Evolutionary conservation across 2,113 vertebrate species (phyloP), one percentile per base, ranked within the genome.

Genomic region (Stictonetta naevosa): DNA sequence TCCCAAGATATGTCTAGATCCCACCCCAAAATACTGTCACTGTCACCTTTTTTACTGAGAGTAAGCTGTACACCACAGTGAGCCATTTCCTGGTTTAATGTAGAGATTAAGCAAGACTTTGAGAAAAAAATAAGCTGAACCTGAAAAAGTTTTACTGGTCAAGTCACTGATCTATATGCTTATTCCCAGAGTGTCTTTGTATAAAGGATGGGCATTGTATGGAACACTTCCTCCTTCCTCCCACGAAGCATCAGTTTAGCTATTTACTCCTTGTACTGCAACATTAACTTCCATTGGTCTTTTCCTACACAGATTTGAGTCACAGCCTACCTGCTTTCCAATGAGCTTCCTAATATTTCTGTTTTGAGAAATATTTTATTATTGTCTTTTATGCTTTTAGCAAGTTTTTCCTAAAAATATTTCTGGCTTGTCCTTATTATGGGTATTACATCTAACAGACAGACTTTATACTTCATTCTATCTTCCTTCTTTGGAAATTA

Each of bases 401-500:
- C 81, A 84, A 92, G 42, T 95, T 95, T 94, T 91, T 78, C 91
- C 91, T 84, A 82, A 91, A 96, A 95, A 91, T 89, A 92, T 71
- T 86, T 88, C 88, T 89, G 92, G 66, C 71, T 60, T 92, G 66
- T 93, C 86, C 56, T 95, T 95, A 59, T 17, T 86, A 68, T 78
- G 89, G 66, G 31, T 84, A 67, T 89, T 93, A 86, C 64, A 91
- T 91, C 93, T 93, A n/a, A 68, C 60, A 86, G 89, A 48, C 86
- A 84, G 52, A 53, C 29, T 92, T 92, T 75, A 28, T 66, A 21
- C 46, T 87, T 66, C 53, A 48, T 84, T 92, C 91, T 91, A 87
- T 94, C 86, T 97, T 96, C 96, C 96, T 96, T 96, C 95, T 96
- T 97, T 95, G 96, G 95, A 96, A 95, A 95, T 91, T 84, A 89